A percentile compares a stretch with the other conserved stretches of the same genome.
Conservation (phyloP, 2,888 invertebrate species). For the Orthonychiurus folsomi region DNA sequence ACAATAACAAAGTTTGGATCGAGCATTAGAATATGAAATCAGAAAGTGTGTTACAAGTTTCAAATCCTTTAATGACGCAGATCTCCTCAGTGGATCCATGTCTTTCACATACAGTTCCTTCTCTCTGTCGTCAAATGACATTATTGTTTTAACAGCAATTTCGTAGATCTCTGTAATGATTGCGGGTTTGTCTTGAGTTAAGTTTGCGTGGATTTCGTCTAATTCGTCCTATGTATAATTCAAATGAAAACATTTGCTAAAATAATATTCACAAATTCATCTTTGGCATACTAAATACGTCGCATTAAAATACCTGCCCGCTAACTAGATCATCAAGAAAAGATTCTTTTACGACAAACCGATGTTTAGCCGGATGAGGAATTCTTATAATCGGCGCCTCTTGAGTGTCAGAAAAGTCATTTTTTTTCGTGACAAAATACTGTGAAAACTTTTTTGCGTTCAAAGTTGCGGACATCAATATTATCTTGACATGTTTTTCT, state of each 20-base stretch:
- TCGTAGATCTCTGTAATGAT: slow-evolving; percentile 31
- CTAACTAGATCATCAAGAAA: slow-evolving; percentile 22
- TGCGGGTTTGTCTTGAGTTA: slow-evolving; percentile 22
- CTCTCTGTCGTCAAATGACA: slow-evolving; percentile 25
- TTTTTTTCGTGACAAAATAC: slow-evolving; percentile 49
- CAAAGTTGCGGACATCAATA: slow-evolving; percentile 93
- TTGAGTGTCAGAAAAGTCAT: slow-evolving; percentile 13
- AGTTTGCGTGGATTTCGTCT: slow-evolving; percentile 18
- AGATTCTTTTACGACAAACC: slow-evolving; percentile 26
- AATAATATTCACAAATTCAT: too few relatives aligned
- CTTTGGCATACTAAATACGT: too few relatives aligned
- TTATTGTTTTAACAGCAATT: slow-evolving; percentile 24
- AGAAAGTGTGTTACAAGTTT: slow-evolving; percentile 6
- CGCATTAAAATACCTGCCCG: too few relatives aligned
- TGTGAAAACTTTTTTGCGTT: slow-evolving; percentile 61
- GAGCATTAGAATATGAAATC: slow-evolving; percentile 2
- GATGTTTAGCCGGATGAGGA: slow-evolving; percentile 18
- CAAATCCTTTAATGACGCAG: not conserved
- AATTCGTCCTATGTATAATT: slow-evolving; percentile 20
- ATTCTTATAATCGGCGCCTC: slow-evolving; percentile 34
- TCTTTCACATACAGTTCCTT: not conserved
- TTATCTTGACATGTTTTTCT: slow-evolving; percentile 57
- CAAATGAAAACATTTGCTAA: not conserved
- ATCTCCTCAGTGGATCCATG: not conserved
- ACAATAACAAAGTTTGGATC: not conserved